Base-by-base conservation (phyloP, 1,140 invertebrate species). In the Diabrotica undecimpunctata region DNA sequence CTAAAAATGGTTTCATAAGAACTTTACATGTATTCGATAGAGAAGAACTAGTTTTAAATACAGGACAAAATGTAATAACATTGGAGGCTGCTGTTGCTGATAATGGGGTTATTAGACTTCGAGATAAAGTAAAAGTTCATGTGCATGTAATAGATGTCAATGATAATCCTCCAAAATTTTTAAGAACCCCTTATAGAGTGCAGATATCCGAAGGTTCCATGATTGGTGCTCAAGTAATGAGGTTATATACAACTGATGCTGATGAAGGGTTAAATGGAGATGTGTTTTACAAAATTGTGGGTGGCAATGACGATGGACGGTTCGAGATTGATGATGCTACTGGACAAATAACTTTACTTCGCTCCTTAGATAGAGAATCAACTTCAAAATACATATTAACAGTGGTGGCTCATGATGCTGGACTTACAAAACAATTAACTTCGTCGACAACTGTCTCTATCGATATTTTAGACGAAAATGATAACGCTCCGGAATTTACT, bases 191-290 rank as follows among this genome's bases (percentile, higher is more conserved):
- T 0, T 97, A 97, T 78, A 87, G 85, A 72, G 89, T 92, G 0
- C 89, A 93, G 74, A 86, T 97, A 25, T 93, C 90, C 2, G 96
- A 97, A 82, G 90, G 86, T 7, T 86, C 92, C 9, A 78, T 83
- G 0, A 80, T 89, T 4, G 90, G 89, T 6, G 90, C 91, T 10
- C 92, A 92, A 70, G 83, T 96, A n/a, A 81, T 94, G 65, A 83
- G 90, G 54, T 87, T 97, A 0, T 90, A 89, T 67, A 95, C 96
- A 0, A 86, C 87, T 7, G 96, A 98, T 75, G 86, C 85, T 0
- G 96, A 98, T 77, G 90, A 94, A 77, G 94, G 93, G 0, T 76
- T 92, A 0, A 98, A 98, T 80, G 94, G 94, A 0, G 90, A 94
- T 70, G 90, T 98, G 0, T 90, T 90, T 73, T 98, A 97, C 77